Evolutionary conservation across 2,888 invertebrate genomes (phyloP).

Genomic region (Encarsia formosa): DNA sequence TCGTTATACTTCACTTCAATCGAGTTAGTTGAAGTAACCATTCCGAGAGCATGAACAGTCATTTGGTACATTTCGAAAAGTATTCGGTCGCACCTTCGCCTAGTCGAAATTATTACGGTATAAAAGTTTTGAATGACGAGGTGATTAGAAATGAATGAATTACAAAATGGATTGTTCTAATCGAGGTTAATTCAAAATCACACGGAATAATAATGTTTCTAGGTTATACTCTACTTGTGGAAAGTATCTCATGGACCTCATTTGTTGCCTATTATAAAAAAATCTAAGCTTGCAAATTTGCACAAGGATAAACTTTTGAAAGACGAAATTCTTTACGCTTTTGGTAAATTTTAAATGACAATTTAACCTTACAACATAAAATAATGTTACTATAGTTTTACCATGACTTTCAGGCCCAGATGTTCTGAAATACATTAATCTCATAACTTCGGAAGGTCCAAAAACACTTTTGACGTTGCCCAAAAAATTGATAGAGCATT

Average conservation of each 20-base stretch:
- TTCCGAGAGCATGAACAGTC: slow-evolving; percentile 33
- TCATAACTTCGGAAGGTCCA: slow-evolving; percentile 22
- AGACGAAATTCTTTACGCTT: slow-evolving; percentile 38
- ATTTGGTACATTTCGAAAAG: slow-evolving; percentile 38
- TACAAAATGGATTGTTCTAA: background rate
- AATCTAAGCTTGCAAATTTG: slow-evolving; percentile 34
- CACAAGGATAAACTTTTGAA: slow-evolving; percentile 33
- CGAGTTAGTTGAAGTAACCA: background rate
- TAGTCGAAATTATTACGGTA: slow-evolving; percentile 46
- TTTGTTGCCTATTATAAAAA: slow-evolving; percentile 32
- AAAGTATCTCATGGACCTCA: slow-evolving; percentile 45
- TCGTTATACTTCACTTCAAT: background rate
- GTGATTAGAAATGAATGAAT: slow-evolving; percentile 19
- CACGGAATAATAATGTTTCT: too few species aligned
- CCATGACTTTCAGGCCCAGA: slow-evolving; percentile 27
- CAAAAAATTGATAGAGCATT: slow-evolving; percentile 25
- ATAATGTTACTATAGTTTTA: background rate
- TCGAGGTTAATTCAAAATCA: too few species aligned
- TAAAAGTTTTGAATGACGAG: slow-evolving; percentile 38
- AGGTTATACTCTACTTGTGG: slow-evolving; percentile 43
- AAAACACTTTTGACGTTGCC: slow-evolving; percentile 35
- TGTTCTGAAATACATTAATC: slow-evolving; percentile 28
- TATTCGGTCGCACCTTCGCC: slow-evolving; percentile 44
- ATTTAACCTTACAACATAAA: background rate
- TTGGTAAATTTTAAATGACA: slow-evolving; percentile 34